Evolutionary conservation across 1,140 invertebrate genomes (phyloP).

Genomic region (Pogonomyrmex barbatus): DNA sequence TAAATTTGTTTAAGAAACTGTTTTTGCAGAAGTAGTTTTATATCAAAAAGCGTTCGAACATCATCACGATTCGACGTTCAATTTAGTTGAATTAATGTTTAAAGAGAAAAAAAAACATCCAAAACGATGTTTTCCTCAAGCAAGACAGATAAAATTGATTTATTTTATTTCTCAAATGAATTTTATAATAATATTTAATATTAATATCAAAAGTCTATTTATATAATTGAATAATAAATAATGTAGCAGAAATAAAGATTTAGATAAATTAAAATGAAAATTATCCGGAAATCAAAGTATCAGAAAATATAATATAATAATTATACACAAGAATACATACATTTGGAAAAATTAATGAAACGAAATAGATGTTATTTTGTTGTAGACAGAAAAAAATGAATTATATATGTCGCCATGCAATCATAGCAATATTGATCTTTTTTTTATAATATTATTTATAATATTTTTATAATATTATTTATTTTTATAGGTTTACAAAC

Average conservation of each 20-base stretch:
- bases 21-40: not conserved
- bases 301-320: not conserved
- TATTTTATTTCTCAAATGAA: not conserved
- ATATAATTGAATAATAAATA: not conserved
- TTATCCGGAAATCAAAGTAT: too few relatives aligned
- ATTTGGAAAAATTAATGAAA: not conserved
- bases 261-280: not conserved
- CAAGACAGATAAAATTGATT: not conserved
- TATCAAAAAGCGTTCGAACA: not conserved
- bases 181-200: not conserved
- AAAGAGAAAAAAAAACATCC: not conserved
- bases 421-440: not conserved
- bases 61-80: not conserved
- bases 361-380: not conserved
- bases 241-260: not conserved
- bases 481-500: not conserved
- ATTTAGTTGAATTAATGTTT: not conserved
- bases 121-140: not conserved
- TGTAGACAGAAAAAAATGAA: not conserved
- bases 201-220: constrained; percentile 4
- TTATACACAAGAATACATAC: not conserved
- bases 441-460: not conserved
- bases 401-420: not conserved
- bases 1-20: not conserved
- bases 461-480: not conserved